Evolutionary conservation across 2,888 invertebrate genomes (phyloP).

Genomic region (Anorthoa munda): DNA sequence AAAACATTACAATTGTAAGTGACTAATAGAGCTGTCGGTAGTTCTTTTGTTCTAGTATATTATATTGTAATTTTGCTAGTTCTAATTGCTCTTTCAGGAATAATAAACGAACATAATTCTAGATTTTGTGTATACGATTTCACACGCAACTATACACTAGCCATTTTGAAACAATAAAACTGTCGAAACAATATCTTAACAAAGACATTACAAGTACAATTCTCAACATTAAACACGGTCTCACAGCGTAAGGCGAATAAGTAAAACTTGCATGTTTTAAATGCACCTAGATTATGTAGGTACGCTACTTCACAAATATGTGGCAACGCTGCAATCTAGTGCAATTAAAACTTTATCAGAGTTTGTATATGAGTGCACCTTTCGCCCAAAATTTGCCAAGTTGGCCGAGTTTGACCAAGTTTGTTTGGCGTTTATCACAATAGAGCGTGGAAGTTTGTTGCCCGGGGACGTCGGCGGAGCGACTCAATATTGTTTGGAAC

Average conservation of each 20-base stretch:
- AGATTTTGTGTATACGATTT: conserved; percentile 17
- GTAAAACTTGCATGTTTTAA: conserved; percentile 66
- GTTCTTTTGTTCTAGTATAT: conserved; percentile 8
- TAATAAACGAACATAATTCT: not conserved
- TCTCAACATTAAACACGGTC: conserved; percentile 36
- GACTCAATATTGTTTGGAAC: conserved; percentile 80
- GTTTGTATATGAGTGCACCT: conserved; percentile 88
- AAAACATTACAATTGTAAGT: conserved; percentile 1
- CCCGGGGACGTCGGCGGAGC: conserved; percentile 69
- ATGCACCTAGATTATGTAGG: conserved; percentile 60
- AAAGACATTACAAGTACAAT: conserved; percentile 43
- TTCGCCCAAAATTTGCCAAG: conserved; percentile 82
- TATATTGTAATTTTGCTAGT: conserved; percentile 3
- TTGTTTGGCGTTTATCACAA: conserved; percentile 80
- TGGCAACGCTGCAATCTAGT: conserved; percentile 79
- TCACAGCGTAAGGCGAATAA: conserved; percentile 35
- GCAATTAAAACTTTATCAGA: conserved; percentile 87
- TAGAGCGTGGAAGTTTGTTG: conserved; percentile 77
- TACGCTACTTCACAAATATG: conserved; percentile 69
- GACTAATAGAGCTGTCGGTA: not conserved
- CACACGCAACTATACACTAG: conserved; percentile 32
- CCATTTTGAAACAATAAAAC: conserved; percentile 30
- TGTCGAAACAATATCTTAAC: conserved; percentile 44
- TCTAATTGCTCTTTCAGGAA: conserved; percentile 3
- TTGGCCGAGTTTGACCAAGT: conserved; percentile 74